Base-by-base conservation (phyloP, 2,797 vertebrate genomes). In the Ataeniobius toweri region DNA sequence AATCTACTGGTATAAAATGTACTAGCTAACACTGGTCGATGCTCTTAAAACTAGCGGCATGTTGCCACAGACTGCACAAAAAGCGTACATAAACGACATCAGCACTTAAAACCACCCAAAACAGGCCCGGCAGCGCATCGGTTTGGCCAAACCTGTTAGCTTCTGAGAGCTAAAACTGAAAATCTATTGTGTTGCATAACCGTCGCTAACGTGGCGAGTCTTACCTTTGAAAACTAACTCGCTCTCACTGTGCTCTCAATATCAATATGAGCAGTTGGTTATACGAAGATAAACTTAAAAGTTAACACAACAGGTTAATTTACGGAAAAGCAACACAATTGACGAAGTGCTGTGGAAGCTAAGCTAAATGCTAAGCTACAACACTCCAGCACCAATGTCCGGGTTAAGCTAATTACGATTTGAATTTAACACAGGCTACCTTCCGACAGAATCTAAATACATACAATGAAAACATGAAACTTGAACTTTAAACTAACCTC, bases 141-240 rank as follows among this genome's bases (percentile, higher is more conserved):
- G 44, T 22, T 59, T 65, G 31, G n/a, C 9, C 18, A 24, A 51
- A 50, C 77, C 77, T 78, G 80, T 79, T 81, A 81, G 84, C 83
- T 55, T 72, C 2, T 0, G 6, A 20, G 44, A 39, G 10, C 53
- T 28, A 39, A 53, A 58, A 59, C 61, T 46, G 44, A 61, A 55
- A 65, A 55, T 10, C 88, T 61, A 88, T 93, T 93, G 91, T 92
- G 89, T 93, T 93, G 88, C 85, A 86, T 85, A 87, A 92, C 80
- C 63, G 46, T 1, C 53, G 86, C 89, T 92, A 91, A 80, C 91
- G 78, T 80, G 84, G 83, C 56, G 59, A 80, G 81, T 70, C 78
- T 83, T 91, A 73, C 24, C 0, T 18, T 53, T 61, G 58, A 1
- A 28, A 70, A 3, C 22, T 3, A 0, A 26, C 67, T 18, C 3